Evolutionary conservation across 2,113 vertebrate species (phyloP).

Genomic region (Festucalex cinctus): DNA sequence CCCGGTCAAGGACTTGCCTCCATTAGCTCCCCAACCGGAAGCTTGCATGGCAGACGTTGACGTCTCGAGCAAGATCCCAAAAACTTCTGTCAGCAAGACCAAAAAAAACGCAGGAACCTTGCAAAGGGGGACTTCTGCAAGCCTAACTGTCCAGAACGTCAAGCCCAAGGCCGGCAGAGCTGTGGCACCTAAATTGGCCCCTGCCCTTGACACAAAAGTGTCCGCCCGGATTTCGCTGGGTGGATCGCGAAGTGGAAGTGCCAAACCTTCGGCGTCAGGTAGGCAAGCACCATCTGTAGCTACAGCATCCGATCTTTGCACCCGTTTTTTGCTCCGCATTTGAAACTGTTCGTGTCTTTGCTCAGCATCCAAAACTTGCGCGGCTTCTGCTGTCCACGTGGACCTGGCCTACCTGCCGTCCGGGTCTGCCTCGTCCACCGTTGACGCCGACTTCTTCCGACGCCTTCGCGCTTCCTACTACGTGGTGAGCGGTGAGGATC

Average conservation of each 20-base stretch:
- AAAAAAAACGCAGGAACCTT: conserved; percentile 57
- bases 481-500: conserved; percentile 86
- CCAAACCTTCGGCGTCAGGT: conserved; percentile 48
- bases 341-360: too few relatives aligned
- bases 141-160: neutral
- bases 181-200: conserved; percentile 32
- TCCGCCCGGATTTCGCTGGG: conserved; percentile 40
- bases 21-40: conserved; percentile 77
- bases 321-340: neutral
- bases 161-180: conserved; percentile 60
- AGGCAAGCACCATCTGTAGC: neutral
- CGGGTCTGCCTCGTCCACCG: conserved; percentile 66
- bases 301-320: neutral
- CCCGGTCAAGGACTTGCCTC: conserved; percentile 79
- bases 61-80: conserved; percentile 37
- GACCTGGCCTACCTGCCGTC: conserved; percentile 91
- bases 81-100: conserved; percentile 22
- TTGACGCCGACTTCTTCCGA: conserved; percentile 82
- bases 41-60: conserved; percentile 86
- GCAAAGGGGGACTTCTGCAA: conserved; percentile 22
- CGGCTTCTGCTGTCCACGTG: conserved; percentile 69
- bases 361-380: conserved; percentile 27
- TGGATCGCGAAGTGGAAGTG: conserved; percentile 42
- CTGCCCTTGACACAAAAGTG: conserved; percentile 56
- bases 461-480: conserved; percentile 83